phyloP scores from a whole-genome alignment of 2,797 vertebrate genomes.

The Peromyscus eremicus region DNA sequence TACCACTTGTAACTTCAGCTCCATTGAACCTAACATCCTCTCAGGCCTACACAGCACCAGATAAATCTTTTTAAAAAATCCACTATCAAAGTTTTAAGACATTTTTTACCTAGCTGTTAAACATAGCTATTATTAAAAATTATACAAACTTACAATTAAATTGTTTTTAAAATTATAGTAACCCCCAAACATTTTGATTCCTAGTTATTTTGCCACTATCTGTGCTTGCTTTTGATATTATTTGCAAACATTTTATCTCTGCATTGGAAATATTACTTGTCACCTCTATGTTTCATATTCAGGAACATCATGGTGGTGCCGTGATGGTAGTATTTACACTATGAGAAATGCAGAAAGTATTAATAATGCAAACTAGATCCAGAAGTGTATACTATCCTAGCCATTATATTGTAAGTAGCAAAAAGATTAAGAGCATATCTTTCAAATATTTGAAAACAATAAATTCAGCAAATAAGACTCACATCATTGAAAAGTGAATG shows the following conservation, averaged over 20 bases:
- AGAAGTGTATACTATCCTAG: neutral
- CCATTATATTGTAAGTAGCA: neutral
- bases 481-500: neutral
- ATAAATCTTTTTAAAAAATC: neutral
- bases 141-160: neutral
- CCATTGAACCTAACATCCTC: neutral
- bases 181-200: neutral
- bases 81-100: neutral
- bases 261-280: neutral
- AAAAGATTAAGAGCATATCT: neutral
- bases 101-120: neutral
- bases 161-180: neutral
- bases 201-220: neutral
- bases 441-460: constrained; percentile 38
- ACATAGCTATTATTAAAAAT: too few relatives aligned
- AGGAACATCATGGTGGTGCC: neutral
- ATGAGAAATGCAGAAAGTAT: neutral
- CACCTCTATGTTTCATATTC: neutral
- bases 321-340: neutral
- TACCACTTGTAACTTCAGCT: neutral
- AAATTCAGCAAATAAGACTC: neutral
- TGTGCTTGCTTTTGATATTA: neutral
- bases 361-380: neutral
- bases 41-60: neutral
- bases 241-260: neutral